phyloP scores from a whole-genome alignment of 2,888 invertebrate genomes.

The Drosophila emarginata region DNA sequence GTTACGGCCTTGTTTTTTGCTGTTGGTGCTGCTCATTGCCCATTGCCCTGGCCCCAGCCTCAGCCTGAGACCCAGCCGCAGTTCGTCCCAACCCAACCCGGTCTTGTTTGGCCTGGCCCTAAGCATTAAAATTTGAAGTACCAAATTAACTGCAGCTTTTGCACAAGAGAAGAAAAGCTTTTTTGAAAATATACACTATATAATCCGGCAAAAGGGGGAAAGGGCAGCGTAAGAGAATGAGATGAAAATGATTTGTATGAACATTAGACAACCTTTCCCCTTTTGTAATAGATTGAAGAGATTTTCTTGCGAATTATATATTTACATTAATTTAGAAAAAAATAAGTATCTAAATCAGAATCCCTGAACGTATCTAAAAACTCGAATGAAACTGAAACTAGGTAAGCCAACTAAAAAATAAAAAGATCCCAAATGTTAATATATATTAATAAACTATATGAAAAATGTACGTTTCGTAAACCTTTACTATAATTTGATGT shows the following conservation, averaged over 20 bases:
- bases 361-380: neutral
- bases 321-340: neutral
- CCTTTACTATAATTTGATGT: no score
- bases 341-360: neutral
- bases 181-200: slow-evolving; percentile 32
- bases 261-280: slow-evolving; percentile 5
- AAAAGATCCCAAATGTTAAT: neutral
- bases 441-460: neutral
- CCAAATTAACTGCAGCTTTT: slow-evolving; percentile 79
- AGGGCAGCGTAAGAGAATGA: neutral
- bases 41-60: slow-evolving; percentile 19
- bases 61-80: neutral
- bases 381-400: neutral
- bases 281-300: slow-evolving; percentile 5
- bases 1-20: slow-evolving; percentile 48
- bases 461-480: neutral
- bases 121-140: slow-evolving; percentile 74
- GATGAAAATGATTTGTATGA: slow-evolving; percentile 7
- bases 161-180: slow-evolving; percentile 63
- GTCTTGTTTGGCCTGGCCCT: slow-evolving; percentile 28
- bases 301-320: neutral
- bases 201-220: neutral
- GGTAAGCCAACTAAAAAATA: neutral
- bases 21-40: slow-evolving; percentile 30
- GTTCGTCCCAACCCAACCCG: slow-evolving; percentile 18